Base-by-base conservation (phyloP, 1,140 invertebrate genomes). In the Bombus turneri region DNA sequence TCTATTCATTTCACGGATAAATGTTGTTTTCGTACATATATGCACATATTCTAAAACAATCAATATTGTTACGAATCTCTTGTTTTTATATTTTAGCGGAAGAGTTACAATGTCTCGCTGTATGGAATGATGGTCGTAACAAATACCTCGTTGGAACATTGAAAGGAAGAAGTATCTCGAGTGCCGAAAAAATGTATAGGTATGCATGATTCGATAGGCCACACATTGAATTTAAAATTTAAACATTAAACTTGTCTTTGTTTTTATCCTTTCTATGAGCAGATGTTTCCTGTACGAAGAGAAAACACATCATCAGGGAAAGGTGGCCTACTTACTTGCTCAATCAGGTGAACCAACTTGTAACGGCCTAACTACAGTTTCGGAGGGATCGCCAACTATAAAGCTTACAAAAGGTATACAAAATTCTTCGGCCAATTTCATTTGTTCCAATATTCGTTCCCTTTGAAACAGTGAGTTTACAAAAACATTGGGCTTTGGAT, bases 111-210 rank as follows among this genome's bases (percentile, higher is more conserved):
- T 97, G 97, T 88, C 91, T 97, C 59, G 97, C 96, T 18, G 95
- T 95, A 18, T 97, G 97, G 97, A 97, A 96, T 91, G 97, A 97
- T 78, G 96, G 89, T 22, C 95, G 96, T 13, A 96, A 96, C 81
- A 95, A 95, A 66, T 97, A 96, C 88, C 93, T 97, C 22, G 96
- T 97, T 39, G 95, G 95, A 31, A 96, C 95, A 43, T 87, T 96
- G 47, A 95, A 95, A 68, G 94, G 95, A 62, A 95, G 95, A 77
- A 95, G 95, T 75, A 85, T 88, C 72, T 64, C 91, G 53, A 85
- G 88, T 22, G 95, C 96, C 76, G 96, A 96, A 91, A 96, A 97
- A 86, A 95, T 95, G 39, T 97, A 96, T 92, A 95, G 96, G 91
- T 95, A 77, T 25, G 28, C 47, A 28, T 37, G 4, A 18, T 66